Evolutionary conservation across 2,797 vertebrate species (phyloP).

Genomic region (Lacerta agilis): DNA sequence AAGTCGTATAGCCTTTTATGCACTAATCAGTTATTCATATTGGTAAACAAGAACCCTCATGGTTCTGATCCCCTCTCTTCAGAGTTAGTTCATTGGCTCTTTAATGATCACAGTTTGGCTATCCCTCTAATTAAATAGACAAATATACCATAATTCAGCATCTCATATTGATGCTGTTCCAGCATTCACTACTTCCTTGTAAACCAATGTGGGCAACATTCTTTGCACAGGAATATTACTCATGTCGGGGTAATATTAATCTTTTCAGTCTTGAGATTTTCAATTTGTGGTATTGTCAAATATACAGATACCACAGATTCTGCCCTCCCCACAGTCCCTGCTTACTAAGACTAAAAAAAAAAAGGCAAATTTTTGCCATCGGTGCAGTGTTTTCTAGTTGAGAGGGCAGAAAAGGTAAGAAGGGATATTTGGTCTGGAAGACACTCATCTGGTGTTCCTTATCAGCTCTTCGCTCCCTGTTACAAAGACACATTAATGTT

Average conservation of each 20-base stretch:
- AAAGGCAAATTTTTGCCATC: no score
- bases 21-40: not conserved
- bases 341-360: no score
- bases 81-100: slow-evolving; percentile 8
- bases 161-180: not conserved
- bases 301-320: not conserved
- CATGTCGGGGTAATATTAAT: no score
- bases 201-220: not conserved
- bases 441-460: rapidly evolving
- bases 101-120: not conserved
- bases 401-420: not conserved
- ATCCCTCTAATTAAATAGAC: not conserved
- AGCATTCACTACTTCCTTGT: no score
- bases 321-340: no score
- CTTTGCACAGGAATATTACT: not conserved
- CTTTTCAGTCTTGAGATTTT: not conserved
- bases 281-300: not conserved
- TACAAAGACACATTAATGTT: not conserved
- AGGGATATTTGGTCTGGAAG: rapidly evolving
- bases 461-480: not conserved
- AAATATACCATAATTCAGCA: no score
- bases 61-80: rapidly evolving
- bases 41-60: not conserved
- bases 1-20: not conserved
- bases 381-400: not conserved